Evolutionary conservation across 2,797 vertebrate genomes (phyloP).

Genomic region (Crax fasciolata): DNA sequence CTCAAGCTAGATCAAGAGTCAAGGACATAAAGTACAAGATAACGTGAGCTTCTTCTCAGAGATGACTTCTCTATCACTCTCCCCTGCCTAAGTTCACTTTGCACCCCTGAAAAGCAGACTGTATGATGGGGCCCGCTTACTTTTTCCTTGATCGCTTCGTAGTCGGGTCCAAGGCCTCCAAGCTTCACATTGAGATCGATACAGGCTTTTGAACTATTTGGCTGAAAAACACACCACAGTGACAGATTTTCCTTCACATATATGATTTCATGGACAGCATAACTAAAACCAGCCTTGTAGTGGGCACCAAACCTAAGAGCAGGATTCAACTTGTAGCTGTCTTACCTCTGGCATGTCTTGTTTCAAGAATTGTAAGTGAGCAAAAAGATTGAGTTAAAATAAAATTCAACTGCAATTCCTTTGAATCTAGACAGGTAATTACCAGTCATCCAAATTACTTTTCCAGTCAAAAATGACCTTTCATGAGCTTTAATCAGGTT

Average conservation of each 20-base stretch:
- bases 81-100: not conserved
- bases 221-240: slow-evolving; percentile 71
- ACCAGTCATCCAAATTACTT: not conserved
- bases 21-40: not conserved
- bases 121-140: slow-evolving; percentile 79
- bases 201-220: slow-evolving; percentile 82
- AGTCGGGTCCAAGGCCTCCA: slow-evolving; percentile 90
- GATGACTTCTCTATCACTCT: not conserved
- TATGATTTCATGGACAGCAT: not conserved
- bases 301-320: not conserved
- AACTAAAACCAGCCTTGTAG: not conserved
- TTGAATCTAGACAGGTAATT: slow-evolving; percentile 1
- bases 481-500: not conserved
- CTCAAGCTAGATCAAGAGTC: not conserved
- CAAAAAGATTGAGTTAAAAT: not conserved
- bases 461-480: not conserved
- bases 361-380: not conserved
- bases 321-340: not conserved
- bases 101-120: not conserved
- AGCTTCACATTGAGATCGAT: slow-evolving; percentile 84
- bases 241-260: not conserved
- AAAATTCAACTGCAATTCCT: not conserved
- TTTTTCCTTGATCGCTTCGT: slow-evolving; percentile 83
- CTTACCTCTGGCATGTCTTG: not conserved
- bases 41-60: not conserved